Evolutionary conservation across 1,140 invertebrate species (phyloP).

Genomic region (Cryptotermes secundus): DNA sequence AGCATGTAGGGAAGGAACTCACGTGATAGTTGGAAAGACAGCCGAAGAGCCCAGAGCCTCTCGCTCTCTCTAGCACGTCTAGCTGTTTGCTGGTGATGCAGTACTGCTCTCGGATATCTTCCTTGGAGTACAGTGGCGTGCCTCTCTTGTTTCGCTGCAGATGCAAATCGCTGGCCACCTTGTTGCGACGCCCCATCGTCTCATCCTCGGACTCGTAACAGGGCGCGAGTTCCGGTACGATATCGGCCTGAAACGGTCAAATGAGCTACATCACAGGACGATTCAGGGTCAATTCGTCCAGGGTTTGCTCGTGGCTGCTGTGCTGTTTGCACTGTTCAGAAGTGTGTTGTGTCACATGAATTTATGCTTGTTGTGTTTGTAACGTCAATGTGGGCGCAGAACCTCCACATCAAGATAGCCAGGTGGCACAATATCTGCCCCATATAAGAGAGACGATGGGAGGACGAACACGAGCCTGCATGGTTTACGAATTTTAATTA

Average conservation of each 20-base stretch:
- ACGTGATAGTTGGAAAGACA: slow-evolving; percentile 77
- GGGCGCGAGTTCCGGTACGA: slow-evolving; percentile 17
- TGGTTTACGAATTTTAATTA: no score
- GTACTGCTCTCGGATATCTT: slow-evolving; percentile 87
- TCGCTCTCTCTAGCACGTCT: slow-evolving; percentile 76
- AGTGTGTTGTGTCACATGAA: no score
- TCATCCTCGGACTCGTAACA: slow-evolving; percentile 33
- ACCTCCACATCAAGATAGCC: no score
- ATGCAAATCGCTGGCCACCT: slow-evolving; percentile 12
- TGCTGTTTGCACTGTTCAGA: no score
- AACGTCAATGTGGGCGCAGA: no score
- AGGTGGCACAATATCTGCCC: no score
- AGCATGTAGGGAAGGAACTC: slow-evolving; percentile 38
- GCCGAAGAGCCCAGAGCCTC: slow-evolving; percentile 73
- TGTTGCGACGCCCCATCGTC: slow-evolving; percentile 26
- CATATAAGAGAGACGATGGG: no score
- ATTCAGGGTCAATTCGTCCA: no score
- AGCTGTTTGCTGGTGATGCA: slow-evolving; percentile 89
- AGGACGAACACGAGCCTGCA: no score
- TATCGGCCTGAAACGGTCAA: slow-evolving; percentile 30
- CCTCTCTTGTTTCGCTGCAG: slow-evolving; percentile 32
- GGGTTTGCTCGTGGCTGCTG: no score
- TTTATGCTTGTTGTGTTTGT: no score
- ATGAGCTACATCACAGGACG: no score
- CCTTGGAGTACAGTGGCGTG: slow-evolving; percentile 80